Base-by-base conservation (phyloP, 1,140 invertebrate species). In the Nixonia krombeini region DNA sequence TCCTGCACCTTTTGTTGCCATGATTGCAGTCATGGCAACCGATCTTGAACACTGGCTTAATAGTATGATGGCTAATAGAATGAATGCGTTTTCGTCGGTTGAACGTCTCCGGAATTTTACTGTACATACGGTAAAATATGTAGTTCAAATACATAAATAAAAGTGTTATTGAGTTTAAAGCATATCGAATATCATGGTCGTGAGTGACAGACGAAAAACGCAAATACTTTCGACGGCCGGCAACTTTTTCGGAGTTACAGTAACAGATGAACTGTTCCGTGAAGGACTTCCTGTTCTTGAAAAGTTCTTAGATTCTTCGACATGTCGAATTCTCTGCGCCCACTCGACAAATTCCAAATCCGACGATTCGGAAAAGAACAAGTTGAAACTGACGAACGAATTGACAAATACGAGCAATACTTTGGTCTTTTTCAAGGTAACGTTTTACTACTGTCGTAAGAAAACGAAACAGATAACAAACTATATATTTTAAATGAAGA, bases 371-470 rank as follows among this genome's bases (percentile, higher is more conserved):
- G 40, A 16, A 33, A 6, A 72, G 8, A 21, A 37, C 25, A n/a
- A 25, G 18, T 0, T 84, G 7, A 75, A 75, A 40, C 50, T 83
- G 9, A 79, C 58, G 9, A 73, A 72, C 18, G 75, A 81, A 12
- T 41, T 82, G 15, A 46, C 74, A 0, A 10, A 62, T 35, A 76
- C 61, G 0, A 68, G 59, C 25, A 83, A 81, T 51, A 76, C 70
- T 0, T 41, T 85, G n/a, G 80, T 85, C 0, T 85, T 85, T 59
- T 84, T 83, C 25, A 84, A 85, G 81, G 83, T 83, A 61, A 50
- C 7, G 41, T 6, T 47, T 4, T 15, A n/a, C n/a, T n/a, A n/a
- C n/a, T n/a, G n/a, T n/a, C n/a, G n/a, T n/a, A n/a, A n/a, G n/a
- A n/a, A n/a, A n/a, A n/a, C n/a, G n/a, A n/a, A n/a, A n/a, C n/a